Base-by-base conservation (phyloP, 2,888 invertebrate genomes). In the Pemphredon lugubris region DNA sequence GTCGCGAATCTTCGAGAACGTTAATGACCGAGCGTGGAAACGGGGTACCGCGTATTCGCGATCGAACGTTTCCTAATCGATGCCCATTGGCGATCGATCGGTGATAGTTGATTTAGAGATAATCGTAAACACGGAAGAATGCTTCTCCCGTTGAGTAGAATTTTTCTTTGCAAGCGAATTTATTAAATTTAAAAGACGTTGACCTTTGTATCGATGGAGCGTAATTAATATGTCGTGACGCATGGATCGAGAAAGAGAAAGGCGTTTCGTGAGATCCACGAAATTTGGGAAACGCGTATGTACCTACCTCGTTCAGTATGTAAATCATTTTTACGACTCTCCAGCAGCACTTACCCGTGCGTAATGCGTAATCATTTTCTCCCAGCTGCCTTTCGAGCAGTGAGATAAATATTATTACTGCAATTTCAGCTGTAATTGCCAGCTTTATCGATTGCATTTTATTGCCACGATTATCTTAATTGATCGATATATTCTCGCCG, bases 291-390 rank as follows among this genome's bases (percentile, higher is more conserved):
- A 21, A 5, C 42, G 9, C 11, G 32, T n/a, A n/a, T 26, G 21
- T 23, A 13, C 23, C n/a, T n/a, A n/a, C n/a, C n/a, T n/a, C n/a
- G 7, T 47, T 34, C 20, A 18, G n/a, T 0, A 9, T 5, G 23
- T 23, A 60, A 23, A 53, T 60, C 34, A 34, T 26, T 44, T 51
- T 53, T 60, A 53, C 34, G 60, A 34, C 32, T n/a, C 16, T 23
- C 45, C 32, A 18, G n/a, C 9, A 23, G 1, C 4, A 14, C 18
- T 1, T 18, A 13, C 18, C 11, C 40, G n/a, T 11, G 40, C 40
- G 16, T 7, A 20, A 2, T 7, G 16, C 4, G 7, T n/a, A 3
- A 11, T 42, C 1, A 2, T 42, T n/a, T 21, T 14, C 34, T 57
- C 7, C 14, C 32, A 4, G 14, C 9, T 13, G 16, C 14, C 39